A percentile compares a stretch with the other conserved stretches of the same genome.
These are phyloP conservation scores for Philereme vetulata DNA, from an alignment of 2,888 invertebrate genomes.

Conservation along the genomic window DNA sequence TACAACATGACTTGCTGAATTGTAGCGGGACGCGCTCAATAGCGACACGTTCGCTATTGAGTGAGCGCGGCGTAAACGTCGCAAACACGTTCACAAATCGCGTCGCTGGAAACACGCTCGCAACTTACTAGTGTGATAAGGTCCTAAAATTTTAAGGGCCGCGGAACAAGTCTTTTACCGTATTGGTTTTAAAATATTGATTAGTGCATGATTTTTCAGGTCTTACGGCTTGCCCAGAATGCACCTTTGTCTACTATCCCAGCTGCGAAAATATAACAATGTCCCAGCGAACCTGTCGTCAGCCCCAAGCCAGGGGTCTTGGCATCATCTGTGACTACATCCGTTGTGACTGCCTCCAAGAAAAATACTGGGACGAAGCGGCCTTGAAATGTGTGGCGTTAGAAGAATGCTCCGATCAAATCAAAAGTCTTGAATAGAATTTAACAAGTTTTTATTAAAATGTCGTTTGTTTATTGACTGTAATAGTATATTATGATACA, in stretches of 20 bases:
- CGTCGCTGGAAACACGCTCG: too few species aligned
- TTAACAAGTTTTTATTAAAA: neutral
- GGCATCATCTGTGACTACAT: constrained; percentile 49
- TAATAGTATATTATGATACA: too few species aligned
- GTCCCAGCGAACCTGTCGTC: constrained; percentile 50
- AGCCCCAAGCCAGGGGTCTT: constrained; percentile 38
- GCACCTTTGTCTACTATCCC: constrained; percentile 43
- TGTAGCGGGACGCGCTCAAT: too few species aligned
- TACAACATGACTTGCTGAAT: too few species aligned
- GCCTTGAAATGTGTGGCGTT: constrained; percentile 43
- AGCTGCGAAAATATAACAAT: constrained; percentile 40
- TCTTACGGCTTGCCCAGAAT: constrained; percentile 45
- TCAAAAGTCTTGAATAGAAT: constrained; percentile 27
- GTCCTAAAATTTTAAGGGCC: too few species aligned
- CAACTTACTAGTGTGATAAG: too few species aligned
- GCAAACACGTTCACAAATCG: too few species aligned
- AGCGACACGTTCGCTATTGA: too few species aligned
- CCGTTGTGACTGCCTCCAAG: constrained; percentile 48
- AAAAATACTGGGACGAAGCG: constrained; percentile 50
- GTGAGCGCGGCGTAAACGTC: too few species aligned
- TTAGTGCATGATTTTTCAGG: constrained; percentile 38
- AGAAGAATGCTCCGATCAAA: constrained; percentile 47
- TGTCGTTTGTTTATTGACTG: too few species aligned
- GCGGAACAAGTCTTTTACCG: too few species aligned
- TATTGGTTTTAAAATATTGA: neutral